These are phyloP conservation scores for Tenthredo mesomela DNA, from an alignment of 2,888 invertebrate genomes.

Conservation along the genomic window DNA sequence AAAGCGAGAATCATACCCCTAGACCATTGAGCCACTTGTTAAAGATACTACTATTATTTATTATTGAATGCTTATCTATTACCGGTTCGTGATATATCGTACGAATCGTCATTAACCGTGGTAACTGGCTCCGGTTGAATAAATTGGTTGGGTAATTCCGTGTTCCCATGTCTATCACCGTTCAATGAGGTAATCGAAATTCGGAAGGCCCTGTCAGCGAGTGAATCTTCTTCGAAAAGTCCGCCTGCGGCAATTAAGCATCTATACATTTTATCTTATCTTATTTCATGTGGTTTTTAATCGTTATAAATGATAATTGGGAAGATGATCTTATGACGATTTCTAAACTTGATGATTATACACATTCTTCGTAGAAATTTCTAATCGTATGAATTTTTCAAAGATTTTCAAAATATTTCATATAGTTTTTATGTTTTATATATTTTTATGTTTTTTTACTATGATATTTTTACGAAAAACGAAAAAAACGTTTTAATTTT, in stretches of 20 bases:
- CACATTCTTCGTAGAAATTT: too few relatives aligned
- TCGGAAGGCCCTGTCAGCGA: slow-evolving; percentile 81
- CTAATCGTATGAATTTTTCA: too few relatives aligned
- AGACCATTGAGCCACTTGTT: slow-evolving; percentile 17
- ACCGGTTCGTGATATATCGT: slow-evolving; percentile 63
- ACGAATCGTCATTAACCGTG: slow-evolving; percentile 59
- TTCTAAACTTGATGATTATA: too few relatives aligned
- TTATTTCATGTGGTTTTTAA: background rate
- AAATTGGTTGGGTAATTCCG: slow-evolving; percentile 61
- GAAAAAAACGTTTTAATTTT: too few relatives aligned
- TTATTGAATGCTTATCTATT: background rate
- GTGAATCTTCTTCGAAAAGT: slow-evolving; percentile 79
- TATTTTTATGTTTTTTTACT: too few relatives aligned
- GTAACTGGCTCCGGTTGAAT: slow-evolving; percentile 54
- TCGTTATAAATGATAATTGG: too few relatives aligned
- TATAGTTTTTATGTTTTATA: too few relatives aligned
- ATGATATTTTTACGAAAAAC: too few relatives aligned
- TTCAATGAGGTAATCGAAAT: slow-evolving; percentile 80
- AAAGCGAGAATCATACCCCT: slow-evolving; percentile 54
- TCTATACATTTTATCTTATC: background rate
- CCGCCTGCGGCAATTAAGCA: slow-evolving; percentile 78
- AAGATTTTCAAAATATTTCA: too few relatives aligned
- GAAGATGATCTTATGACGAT: too few relatives aligned
- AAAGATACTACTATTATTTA: background rate
- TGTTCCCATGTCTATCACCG: slow-evolving; percentile 70